Percentiles rank a stretch among this genome's conserved stretches.
Conservation (phyloP, 2,113 vertebrate species). For the Odontesthes bonariensis region DNA sequence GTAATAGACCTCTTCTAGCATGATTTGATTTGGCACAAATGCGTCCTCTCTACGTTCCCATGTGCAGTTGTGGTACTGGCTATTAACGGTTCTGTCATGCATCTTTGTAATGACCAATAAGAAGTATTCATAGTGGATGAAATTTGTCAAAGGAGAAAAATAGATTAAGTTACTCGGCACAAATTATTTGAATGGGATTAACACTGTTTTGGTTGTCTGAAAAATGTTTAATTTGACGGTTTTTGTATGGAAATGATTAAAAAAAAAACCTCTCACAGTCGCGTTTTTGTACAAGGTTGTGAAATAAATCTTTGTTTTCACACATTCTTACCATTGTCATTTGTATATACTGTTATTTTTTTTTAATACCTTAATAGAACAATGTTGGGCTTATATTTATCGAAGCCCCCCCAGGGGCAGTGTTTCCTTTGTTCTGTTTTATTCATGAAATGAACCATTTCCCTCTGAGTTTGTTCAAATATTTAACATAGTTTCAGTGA, state of each 20-base stretch:
- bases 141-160: not conserved
- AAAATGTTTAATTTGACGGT: constrained; percentile 5
- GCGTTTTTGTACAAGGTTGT: constrained; percentile 71
- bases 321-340: constrained; percentile 3
- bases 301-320: constrained; percentile 77
- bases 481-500: too few species aligned
- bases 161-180: constrained; percentile 26
- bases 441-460: too few species aligned
- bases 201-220: constrained; percentile 2
- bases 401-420: not conserved
- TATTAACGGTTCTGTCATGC: not conserved
- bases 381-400: fast-evolving
- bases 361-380: not conserved
- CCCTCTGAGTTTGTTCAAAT: too few species aligned
- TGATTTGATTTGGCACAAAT: not conserved
- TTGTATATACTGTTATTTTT: not conserved
- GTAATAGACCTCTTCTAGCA: not conserved
- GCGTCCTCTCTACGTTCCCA: not conserved
- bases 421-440: not conserved
- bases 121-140: not conserved
- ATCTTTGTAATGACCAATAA: not conserved
- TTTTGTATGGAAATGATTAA: constrained; percentile 49
- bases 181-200: constrained; percentile 5
- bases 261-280: constrained; percentile 27
- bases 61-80: not conserved